A percentile compares a stretch with the other conserved stretches of the same genome.
These are phyloP conservation scores for Gnathonemus longibarbis DNA, from an alignment of 2,113 vertebrate species.

Conservation along the genomic window DNA sequence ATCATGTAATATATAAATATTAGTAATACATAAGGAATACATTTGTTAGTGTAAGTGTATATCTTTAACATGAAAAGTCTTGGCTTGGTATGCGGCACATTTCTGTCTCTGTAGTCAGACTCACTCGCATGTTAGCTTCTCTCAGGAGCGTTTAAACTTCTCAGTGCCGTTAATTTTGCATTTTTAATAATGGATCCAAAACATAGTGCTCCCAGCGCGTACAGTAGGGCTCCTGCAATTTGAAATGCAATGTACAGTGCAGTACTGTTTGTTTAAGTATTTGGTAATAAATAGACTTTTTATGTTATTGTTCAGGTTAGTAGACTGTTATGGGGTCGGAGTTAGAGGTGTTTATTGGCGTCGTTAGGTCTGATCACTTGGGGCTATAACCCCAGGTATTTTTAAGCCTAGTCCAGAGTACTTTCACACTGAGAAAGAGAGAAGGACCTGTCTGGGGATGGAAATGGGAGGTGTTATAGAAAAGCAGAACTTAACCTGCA, in stretches of 20 bases:
- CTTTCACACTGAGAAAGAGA: not conserved
- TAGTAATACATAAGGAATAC: not conserved
- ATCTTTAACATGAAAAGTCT: too few relatives aligned
- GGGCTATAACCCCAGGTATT: not conserved
- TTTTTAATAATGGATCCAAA: not conserved
- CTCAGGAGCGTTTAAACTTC: too few relatives aligned
- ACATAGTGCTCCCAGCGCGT: not conserved
- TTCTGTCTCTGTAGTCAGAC: too few relatives aligned
- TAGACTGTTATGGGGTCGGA: not conserved
- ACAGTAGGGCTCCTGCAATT: not conserved
- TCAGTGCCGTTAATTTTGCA: not conserved
- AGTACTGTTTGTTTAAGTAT: not conserved
- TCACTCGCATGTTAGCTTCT: too few relatives aligned
- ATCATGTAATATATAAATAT: not conserved
- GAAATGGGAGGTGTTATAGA: not conserved
- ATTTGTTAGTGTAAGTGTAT: not conserved
- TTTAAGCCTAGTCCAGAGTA: not conserved
- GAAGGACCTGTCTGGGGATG: not conserved
- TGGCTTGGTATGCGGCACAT: too few relatives aligned
- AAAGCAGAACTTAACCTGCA: not conserved
- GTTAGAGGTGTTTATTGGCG: not conserved
- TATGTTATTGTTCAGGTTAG: not conserved
- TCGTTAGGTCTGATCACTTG: not conserved
- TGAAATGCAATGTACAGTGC: not conserved
- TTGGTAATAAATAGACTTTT: not conserved